These are phyloP conservation scores for Pristis pectinata DNA, from an alignment of 2,797 vertebrate genomes.

Conservation along the genomic window DNA sequence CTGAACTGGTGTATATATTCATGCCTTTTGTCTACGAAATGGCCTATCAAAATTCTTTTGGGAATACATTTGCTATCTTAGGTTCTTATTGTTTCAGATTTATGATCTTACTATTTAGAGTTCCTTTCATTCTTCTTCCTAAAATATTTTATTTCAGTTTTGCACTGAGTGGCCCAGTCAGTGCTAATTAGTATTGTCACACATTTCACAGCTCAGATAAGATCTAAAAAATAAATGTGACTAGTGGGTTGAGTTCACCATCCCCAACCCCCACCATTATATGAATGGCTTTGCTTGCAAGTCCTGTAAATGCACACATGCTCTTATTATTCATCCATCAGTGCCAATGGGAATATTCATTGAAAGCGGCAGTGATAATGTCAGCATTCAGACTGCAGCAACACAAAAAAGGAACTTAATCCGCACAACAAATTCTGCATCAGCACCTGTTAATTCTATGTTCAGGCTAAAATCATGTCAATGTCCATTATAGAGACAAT, in stretches of 20 bases:
- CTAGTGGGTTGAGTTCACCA: slow-evolving; percentile 43
- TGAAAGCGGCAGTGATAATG: slow-evolving; percentile 10
- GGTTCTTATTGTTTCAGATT: background rate
- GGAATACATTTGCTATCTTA: background rate
- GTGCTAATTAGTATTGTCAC: background rate
- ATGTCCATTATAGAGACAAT: slow-evolving; percentile 11
- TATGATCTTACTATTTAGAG: background rate
- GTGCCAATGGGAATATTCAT: background rate
- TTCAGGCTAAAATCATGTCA: slow-evolving; percentile 19
- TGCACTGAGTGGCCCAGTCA: background rate
- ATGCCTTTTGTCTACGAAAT: background rate
- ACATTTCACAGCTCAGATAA: background rate
- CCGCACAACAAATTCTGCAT: slow-evolving; percentile 53
- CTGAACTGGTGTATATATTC: background rate
- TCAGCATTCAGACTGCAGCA: slow-evolving; percentile 19
- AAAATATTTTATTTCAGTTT: background rate
- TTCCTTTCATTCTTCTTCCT: background rate
- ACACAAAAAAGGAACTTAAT: slow-evolving; percentile 44
- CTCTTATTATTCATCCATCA: slow-evolving; percentile 24
- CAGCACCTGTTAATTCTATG: slow-evolving; percentile 41
- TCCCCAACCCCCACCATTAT: slow-evolving; percentile 43
- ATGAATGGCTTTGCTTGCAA: background rate
- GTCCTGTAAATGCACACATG: slow-evolving; percentile 14
- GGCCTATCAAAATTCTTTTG: background rate
- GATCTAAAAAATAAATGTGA: background rate